Conservation (phyloP, 2,113 vertebrate genomes). For the Strigops habroptila region DNA sequence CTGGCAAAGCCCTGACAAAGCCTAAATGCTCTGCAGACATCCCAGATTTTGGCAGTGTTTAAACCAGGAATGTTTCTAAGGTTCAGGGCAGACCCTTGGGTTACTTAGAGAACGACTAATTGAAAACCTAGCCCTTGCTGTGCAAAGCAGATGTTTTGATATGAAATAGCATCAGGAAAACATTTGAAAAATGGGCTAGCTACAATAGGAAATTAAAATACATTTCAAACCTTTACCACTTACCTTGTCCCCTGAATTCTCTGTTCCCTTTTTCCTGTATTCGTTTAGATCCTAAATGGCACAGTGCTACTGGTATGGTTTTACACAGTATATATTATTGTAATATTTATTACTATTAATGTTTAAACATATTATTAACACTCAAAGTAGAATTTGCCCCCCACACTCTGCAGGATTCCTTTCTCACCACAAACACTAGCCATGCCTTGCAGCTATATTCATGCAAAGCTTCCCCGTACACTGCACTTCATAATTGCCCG, state of each 20-base stretch:
- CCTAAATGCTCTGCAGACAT: background rate
- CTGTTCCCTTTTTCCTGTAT: background rate
- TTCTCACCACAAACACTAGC: background rate
- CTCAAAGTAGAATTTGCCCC: background rate
- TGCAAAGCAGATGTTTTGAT: background rate
- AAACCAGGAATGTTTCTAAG: background rate
- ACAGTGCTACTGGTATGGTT: background rate
- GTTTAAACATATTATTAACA: background rate
- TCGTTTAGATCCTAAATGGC: background rate
- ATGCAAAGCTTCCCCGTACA: background rate
- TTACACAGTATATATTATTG: background rate
- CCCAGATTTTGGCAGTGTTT: background rate
- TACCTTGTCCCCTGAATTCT: background rate
- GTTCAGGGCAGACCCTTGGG: background rate
- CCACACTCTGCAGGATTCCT: rapidly evolving
- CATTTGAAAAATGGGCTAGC: background rate
- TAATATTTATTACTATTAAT: background rate
- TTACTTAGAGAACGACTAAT: background rate
- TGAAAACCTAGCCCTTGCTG: background rate
- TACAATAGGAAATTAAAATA: background rate
- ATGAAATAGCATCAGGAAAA: background rate
- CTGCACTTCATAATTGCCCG: background rate
- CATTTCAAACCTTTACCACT: background rate
- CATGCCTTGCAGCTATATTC: background rate
- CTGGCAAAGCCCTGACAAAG: background rate